Evolutionary conservation across 2,888 invertebrate species (phyloP).

Genomic region (Diploptera punctata): DNA sequence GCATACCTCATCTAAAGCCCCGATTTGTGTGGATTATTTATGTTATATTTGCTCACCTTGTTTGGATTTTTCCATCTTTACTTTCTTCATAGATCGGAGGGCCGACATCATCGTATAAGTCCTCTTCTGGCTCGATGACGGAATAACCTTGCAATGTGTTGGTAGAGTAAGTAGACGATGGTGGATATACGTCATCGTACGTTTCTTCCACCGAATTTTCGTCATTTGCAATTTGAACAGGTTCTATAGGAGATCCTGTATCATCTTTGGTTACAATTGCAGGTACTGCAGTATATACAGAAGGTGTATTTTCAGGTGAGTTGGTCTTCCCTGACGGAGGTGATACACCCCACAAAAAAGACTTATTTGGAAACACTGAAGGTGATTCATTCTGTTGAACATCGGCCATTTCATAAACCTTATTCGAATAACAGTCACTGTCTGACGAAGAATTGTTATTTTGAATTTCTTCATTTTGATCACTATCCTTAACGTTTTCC

Average conservation of each 20-base stretch:
- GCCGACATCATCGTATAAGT: conserved; percentile 39
- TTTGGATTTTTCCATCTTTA: too few relatives aligned
- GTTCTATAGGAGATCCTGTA: background rate
- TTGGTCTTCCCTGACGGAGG: background rate
- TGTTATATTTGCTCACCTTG: background rate
- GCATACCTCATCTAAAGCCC: too few relatives aligned
- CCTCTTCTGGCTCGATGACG: background rate
- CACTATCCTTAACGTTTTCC: background rate
- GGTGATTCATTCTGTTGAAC: background rate
- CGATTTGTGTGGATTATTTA: background rate
- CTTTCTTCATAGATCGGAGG: background rate
- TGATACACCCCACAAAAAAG: conserved; percentile 66
- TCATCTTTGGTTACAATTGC: background rate
- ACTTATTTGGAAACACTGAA: conserved; percentile 65
- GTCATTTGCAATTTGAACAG: background rate
- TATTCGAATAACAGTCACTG: background rate
- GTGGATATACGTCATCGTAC: conserved; percentile 36
- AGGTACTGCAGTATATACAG: background rate
- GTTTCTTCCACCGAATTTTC: background rate
- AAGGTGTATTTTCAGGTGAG: background rate
- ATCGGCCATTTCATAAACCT: background rate
- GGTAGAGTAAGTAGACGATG: background rate
- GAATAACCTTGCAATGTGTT: conserved; percentile 1
- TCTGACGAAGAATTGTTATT: background rate
- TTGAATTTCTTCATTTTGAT: too few relatives aligned